Conservation (phyloP, 2,797 vertebrate genomes). For the Tauraco hartlaubi region DNA sequence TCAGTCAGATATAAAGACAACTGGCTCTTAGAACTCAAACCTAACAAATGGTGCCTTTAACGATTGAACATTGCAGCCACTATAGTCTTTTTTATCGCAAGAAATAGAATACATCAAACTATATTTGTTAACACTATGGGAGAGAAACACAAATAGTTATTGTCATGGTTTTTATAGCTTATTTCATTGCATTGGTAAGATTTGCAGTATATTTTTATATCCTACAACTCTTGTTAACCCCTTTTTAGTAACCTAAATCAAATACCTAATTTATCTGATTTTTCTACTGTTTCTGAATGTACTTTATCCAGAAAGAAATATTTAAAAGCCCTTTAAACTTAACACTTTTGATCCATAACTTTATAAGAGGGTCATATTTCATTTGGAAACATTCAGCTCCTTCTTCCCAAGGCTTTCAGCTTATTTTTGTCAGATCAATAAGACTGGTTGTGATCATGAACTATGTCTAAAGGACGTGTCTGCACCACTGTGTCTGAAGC, state of each 20-base stretch:
- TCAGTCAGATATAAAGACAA: neutral
- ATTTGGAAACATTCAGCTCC: neutral
- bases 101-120: neutral
- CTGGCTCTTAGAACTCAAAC: neutral
- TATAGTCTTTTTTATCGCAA: neutral
- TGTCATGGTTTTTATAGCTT: neutral
- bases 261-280: neutral
- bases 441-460: neutral
- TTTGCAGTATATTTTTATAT: neutral
- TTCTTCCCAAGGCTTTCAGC: constrained; percentile 7
- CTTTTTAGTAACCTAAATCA: neutral
- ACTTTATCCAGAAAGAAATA: neutral
- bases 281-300: neutral
- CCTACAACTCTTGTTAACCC: neutral
- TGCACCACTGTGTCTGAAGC: neutral
- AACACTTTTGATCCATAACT: neutral
- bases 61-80: neutral
- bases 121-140: neutral
- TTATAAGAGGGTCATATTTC: neutral
- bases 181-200: neutral
- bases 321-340: neutral
- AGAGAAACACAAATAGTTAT: neutral
- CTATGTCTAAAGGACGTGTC: neutral
- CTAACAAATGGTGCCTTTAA: neutral
- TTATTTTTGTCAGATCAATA: neutral